Base-by-base conservation (phyloP, 2,888 invertebrate species). In the Coleophora flavipennella region DNA sequence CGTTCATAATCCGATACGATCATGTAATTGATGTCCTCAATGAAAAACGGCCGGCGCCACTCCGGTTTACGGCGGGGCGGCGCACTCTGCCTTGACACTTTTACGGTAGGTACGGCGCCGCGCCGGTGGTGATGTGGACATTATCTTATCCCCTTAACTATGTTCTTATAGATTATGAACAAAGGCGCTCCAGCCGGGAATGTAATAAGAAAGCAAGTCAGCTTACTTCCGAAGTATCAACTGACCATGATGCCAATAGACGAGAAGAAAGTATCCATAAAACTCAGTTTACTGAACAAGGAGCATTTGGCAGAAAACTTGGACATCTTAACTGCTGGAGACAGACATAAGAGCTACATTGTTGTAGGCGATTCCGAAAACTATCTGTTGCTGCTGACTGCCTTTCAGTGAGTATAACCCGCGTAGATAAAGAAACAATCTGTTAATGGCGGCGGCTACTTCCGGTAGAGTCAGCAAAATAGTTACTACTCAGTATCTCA, bases 181-280 rank as follows among this genome's bases (percentile, higher is more conserved):
- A 87, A 91, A 62, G 88, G 90, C 32, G 88, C 92, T 10, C 93
- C 93, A 33, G 89, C 91, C 49, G 93, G 93, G 3, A 90, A 90
- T 59, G 68, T 87, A 33, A 60, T 93, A 2, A 81, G 87, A 32
- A 89, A 90, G 45, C 86, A 89, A 66, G 86, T 90, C 10, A 67
- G 72, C 33, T 68, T 86, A 13, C 73, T 92, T 3, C 93, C 93
- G 0, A 85, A 87, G 52, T 93, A 91, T 64, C 66, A 74, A 14
- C 45, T 91, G 11, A 64, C 62, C 1, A 54, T 83, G 14, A 70
- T 62, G 10, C 68, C 77, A 12, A 44, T 72, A 20, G 69, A 74
- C 42, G 60, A 69, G 36, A 62, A 55, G 25, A 62, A 67, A 1
- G 61, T 84, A 1, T 53, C 57, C 2, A 48, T 87, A 27, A 56